Percentiles rank a stretch among this genome's conserved stretches.
Evolutionary conservation across 2,888 invertebrate species (phyloP).

Genomic region (Drosophila maculinotata): DNA sequence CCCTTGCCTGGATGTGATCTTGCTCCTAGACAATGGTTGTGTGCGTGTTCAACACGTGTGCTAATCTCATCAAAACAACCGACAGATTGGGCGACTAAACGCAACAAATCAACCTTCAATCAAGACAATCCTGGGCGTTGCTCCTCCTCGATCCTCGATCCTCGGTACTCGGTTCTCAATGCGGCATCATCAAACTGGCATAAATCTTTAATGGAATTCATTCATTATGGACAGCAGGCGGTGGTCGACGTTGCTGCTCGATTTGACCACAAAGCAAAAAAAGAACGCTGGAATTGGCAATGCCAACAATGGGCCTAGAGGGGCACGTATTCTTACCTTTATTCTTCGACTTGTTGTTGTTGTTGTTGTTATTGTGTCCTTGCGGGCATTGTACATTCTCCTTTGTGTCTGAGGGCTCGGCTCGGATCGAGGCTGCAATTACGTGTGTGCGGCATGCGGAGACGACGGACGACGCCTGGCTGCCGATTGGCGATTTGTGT

Average conservation of each 20-base stretch:
- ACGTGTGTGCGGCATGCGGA: slow-evolving; percentile 54
- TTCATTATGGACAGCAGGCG: slow-evolving; percentile 70
- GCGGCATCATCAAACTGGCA: slow-evolving; percentile 83
- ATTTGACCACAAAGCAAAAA: slow-evolving; percentile 63
- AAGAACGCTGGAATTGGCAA: slow-evolving; percentile 45
- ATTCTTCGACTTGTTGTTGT: slow-evolving; percentile 7
- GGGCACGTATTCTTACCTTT: slow-evolving; percentile 38
- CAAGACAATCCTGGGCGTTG: slow-evolving; percentile 63
- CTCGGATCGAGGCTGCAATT: slow-evolving; percentile 73
- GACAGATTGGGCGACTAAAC: slow-evolving; percentile 61
- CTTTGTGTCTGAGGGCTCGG: slow-evolving; percentile 50
- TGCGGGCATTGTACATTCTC: slow-evolving; percentile 68
- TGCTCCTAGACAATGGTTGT: slow-evolving; percentile 22
- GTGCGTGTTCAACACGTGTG: slow-evolving; percentile 84
- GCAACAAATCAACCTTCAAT: slow-evolving; percentile 82
- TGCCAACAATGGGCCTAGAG: slow-evolving; percentile 51
- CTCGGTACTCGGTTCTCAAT: no score
- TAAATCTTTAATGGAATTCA: slow-evolving; percentile 83
- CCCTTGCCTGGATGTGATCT: no score
- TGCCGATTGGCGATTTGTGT: slow-evolving; percentile 56
- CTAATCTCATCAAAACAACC: slow-evolving; percentile 76
- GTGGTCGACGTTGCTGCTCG: slow-evolving; percentile 37
- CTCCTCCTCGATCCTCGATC: slow-evolving; percentile 52
- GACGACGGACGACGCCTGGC: slow-evolving; percentile 27
- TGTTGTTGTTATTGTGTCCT: slow-evolving; percentile 50